phyloP scores from a whole-genome alignment of 92 coral and sea anemone genomes.

The Epizoanthus ramosus region DNA sequence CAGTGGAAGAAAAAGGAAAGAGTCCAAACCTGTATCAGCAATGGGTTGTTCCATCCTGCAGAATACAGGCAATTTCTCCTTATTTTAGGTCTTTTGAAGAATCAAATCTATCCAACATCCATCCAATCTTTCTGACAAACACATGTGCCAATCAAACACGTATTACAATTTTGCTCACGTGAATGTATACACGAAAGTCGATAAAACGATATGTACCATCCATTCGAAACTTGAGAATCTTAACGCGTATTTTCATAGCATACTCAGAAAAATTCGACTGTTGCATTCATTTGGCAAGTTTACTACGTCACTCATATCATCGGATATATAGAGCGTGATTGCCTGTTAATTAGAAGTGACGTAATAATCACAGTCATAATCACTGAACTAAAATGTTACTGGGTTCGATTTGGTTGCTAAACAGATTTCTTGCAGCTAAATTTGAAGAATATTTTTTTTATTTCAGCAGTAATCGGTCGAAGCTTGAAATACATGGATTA shows the following conservation, averaged over 20 bases:
- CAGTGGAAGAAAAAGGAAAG: neutral
- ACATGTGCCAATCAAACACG: neutral
- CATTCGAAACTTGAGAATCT: neutral
- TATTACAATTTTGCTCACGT: slow-evolving; percentile 8
- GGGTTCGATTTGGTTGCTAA: neutral
- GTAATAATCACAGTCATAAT: slow-evolving; percentile 12
- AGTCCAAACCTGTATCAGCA: slow-evolving; percentile 13
- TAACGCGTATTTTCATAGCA: neutral
- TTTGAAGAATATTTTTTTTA: too few relatives aligned
- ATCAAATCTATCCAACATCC: neutral
- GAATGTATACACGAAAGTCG: slow-evolving; percentile 16
- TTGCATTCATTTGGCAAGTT: too few relatives aligned
- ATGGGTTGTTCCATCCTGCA: neutral
- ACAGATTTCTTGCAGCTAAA: too few relatives aligned
- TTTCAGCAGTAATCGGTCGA: too few relatives aligned
- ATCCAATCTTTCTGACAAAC: too few relatives aligned
- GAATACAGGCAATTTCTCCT: neutral
- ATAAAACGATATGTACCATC: neutral
- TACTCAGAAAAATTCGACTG: neutral
- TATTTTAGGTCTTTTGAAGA: neutral
- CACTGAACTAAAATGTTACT: neutral
- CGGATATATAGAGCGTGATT: neutral
- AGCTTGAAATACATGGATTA: too few relatives aligned
- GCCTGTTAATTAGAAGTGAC: slow-evolving; percentile 4
- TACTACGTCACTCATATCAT: too few relatives aligned